Evolutionary conservation across 2,113 vertebrate genomes (phyloP).

Genomic region (Aegotheles bennettii): DNA sequence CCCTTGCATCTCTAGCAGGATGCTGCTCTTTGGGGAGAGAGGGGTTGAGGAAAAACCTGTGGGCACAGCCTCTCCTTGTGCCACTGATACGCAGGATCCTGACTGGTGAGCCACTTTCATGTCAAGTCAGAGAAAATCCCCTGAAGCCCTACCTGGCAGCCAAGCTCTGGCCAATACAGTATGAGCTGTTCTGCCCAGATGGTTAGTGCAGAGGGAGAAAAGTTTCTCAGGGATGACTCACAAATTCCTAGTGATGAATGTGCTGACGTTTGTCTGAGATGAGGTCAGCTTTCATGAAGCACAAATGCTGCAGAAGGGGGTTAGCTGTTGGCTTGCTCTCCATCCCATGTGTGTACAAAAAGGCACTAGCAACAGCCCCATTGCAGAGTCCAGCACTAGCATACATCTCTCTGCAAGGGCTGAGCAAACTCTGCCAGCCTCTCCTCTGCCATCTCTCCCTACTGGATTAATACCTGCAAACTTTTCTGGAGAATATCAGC

Average conservation of each 20-base stretch:
- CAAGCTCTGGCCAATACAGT: background rate
- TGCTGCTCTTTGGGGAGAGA: background rate
- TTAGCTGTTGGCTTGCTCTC: background rate
- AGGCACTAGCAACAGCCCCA: background rate
- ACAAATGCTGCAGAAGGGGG: background rate
- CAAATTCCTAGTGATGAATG: conserved; percentile 44
- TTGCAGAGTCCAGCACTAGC: background rate
- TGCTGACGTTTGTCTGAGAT: conserved; percentile 38
- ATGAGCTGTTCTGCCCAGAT: background rate
- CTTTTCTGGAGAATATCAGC: background rate
- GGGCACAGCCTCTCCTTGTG: background rate
- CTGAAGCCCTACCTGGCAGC: background rate
- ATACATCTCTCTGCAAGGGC: background rate
- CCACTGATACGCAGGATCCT: background rate
- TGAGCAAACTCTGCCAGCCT: background rate
- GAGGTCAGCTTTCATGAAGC: conserved; percentile 28
- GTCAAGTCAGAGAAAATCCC: background rate
- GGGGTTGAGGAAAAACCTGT: background rate
- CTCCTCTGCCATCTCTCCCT: background rate
- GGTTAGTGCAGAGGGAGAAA: background rate
- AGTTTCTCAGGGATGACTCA: conserved; percentile 40
- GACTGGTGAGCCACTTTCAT: background rate
- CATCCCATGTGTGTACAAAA: background rate
- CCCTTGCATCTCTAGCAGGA: background rate
- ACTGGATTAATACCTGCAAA: background rate